Base-by-base conservation (phyloP, 2,113 vertebrate species). In the Corydoras sp. region DNA sequence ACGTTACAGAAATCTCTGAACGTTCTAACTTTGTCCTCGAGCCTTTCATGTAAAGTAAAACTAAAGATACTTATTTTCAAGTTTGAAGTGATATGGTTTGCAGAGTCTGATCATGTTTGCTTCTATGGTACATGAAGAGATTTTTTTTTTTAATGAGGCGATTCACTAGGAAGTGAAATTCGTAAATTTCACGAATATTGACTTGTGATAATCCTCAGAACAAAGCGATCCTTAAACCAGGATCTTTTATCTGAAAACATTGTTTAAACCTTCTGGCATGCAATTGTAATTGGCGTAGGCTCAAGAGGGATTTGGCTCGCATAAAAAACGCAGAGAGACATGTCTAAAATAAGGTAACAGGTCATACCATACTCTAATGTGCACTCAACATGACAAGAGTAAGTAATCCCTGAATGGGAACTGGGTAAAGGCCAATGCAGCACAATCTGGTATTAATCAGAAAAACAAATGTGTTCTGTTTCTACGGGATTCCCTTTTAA, bases 381-480 rank as follows among this genome's bases (percentile, higher is more conserved):
- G 80, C 77, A 82, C 81, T 82, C 72, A 76, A 69, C 55, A 63
- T 62, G 58, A 63, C 64, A 71, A 72, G 63, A 62, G 61, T 81
- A 83, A 84, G 84, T 77, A 77, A 75, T 75, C 78, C 82, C 80
- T 73, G 77, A 80, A 76, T 68, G 79, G 76, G 79, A 83, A 70
- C 74, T 85, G 82, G 83, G 82, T 53, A 74, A 56, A 73, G 54
- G 81, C 84, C 84, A 82, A 79, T 69, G 77, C 78, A 80, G 84
- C 76, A 77, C 72, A 83, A 83, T 86, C 86, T 89, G 87, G 82
- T 80, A 84, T 82, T 89, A 90, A 90, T 90, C 88, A 89, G 83
- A 84, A 79, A 73, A 78, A 82, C 83, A 81, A 80, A 75, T 79
- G 83, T 74, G 76, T 81, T 78, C 84, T 79, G 76, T 74, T 82